Conservation (phyloP, 2,797 vertebrate species). For the Geotrypetes seraphini region DNA sequence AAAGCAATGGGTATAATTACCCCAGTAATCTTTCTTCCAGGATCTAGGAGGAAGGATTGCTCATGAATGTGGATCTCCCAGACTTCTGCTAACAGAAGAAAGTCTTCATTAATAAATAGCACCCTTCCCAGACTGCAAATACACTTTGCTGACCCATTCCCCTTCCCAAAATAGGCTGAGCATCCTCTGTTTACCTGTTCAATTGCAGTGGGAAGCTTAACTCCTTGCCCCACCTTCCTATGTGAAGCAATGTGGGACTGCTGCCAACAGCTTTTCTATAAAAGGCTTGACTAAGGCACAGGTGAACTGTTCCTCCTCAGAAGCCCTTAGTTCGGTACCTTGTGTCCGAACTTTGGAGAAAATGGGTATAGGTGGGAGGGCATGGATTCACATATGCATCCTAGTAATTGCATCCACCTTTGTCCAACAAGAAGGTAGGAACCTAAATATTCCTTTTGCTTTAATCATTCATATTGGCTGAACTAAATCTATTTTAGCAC, state of each 20-base stretch:
- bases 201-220: conserved; percentile 32
- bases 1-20: no score
- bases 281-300: conserved; percentile 29
- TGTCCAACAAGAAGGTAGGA: conserved; percentile 40
- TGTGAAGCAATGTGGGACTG: conserved; percentile 32
- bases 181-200: conserved; percentile 38
- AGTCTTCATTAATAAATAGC: conserved; percentile 4
- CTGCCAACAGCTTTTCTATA: conserved; percentile 44
- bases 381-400: conserved; percentile 37
- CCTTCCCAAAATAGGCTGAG: conserved; percentile 13
- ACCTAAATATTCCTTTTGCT: conserved; percentile 3
- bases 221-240: conserved; percentile 31
- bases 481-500: background rate
- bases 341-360: conserved; percentile 18
- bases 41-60: background rate
- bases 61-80: conserved; percentile 4
- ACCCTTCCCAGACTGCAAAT: conserved; percentile 40
- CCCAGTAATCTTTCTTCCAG: background rate
- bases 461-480: conserved; percentile 18
- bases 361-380: conserved; percentile 39
- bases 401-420: conserved; percentile 31
- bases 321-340: conserved; percentile 23
- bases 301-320: conserved; percentile 35
- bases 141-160: conserved; percentile 1
- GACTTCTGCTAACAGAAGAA: conserved; percentile 6